Percentiles rank a stretch among this genome's conserved stretches.
Conservation (phyloP, 2,113 vertebrate genomes). For the Spilogale gracilis region DNA sequence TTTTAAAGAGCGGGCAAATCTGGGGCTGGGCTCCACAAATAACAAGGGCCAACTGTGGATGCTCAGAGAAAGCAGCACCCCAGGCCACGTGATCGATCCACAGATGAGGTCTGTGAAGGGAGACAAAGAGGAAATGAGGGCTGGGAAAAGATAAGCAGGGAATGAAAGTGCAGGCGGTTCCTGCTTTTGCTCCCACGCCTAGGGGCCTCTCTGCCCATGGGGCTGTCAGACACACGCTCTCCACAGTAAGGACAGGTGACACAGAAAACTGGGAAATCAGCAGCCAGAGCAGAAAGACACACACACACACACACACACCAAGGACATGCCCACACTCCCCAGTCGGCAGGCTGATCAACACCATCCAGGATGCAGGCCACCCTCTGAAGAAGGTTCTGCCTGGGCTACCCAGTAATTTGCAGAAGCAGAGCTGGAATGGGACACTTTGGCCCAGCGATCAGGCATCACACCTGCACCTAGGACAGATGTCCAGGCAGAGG, state of each 20-base stretch:
- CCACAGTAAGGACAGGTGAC: background rate
- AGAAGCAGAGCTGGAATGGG: background rate
- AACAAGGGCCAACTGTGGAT: fast-evolving
- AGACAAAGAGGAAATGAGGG: too few relatives aligned
- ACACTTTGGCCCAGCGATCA: background rate
- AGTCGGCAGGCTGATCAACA: background rate
- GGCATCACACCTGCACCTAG: background rate
- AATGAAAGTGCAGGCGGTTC: background rate
- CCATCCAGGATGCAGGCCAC: background rate
- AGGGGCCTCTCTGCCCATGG: too few relatives aligned
- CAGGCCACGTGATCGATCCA: fast-evolving
- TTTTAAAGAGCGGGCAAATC: background rate
- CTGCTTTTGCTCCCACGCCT: background rate
- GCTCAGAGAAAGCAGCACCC: fast-evolving
- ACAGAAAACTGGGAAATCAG: background rate
- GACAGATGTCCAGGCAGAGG: background rate
- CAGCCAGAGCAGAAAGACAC: too few relatives aligned
- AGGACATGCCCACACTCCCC: background rate
- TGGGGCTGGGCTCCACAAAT: background rate
- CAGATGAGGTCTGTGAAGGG: background rate
- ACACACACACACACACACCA: fast-evolving
- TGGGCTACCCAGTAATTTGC: background rate
- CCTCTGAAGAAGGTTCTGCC: background rate
- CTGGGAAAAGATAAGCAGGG: background rate
- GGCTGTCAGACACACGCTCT: background rate